These are phyloP conservation scores for Megalops atlanticus DNA, from an alignment of 2,113 vertebrate species.

Conservation along the genomic window DNA sequence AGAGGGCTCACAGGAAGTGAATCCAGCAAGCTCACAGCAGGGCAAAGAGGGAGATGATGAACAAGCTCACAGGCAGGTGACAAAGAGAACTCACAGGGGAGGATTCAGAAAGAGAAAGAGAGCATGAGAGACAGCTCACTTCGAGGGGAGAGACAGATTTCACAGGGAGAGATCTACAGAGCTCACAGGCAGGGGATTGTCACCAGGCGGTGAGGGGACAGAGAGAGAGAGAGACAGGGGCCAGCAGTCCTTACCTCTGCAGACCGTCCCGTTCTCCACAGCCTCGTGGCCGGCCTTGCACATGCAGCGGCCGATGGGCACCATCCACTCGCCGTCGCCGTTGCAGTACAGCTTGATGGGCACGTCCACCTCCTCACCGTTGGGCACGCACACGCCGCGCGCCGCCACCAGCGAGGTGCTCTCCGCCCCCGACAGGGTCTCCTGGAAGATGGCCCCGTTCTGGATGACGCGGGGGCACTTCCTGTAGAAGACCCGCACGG, in stretches of 20 bases:
- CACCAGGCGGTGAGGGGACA: not conserved
- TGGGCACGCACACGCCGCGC: constrained; percentile 84
- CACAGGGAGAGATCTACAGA: not conserved
- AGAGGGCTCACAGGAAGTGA: not conserved
- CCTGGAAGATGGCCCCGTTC: constrained; percentile 88
- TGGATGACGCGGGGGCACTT: constrained; percentile 86
- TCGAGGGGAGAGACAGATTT: not conserved
- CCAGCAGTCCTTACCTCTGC: constrained; percentile 77
- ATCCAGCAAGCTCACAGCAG: too few relatives aligned
- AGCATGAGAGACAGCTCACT: not conserved
- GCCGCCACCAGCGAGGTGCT: constrained; percentile 92
- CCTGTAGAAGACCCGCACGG: constrained; percentile 89
- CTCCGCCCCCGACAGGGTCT: constrained; percentile 94
- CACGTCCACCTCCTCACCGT: constrained; percentile 92
- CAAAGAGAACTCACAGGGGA: not conserved
- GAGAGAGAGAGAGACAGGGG: not conserved
- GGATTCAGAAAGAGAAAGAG: too few relatives aligned
- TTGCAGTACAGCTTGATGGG: constrained; percentile 97
- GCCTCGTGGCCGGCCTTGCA: constrained; percentile 87
- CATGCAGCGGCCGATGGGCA: constrained; percentile 93
- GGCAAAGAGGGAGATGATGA: not conserved
- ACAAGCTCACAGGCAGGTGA: not conserved
- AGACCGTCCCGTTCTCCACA: constrained; percentile 82
- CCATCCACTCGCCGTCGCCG: constrained; percentile 93
- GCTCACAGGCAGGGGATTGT: not conserved